phyloP scores from a whole-genome alignment of 2,888 invertebrate species.

The Gerris lacustris region DNA sequence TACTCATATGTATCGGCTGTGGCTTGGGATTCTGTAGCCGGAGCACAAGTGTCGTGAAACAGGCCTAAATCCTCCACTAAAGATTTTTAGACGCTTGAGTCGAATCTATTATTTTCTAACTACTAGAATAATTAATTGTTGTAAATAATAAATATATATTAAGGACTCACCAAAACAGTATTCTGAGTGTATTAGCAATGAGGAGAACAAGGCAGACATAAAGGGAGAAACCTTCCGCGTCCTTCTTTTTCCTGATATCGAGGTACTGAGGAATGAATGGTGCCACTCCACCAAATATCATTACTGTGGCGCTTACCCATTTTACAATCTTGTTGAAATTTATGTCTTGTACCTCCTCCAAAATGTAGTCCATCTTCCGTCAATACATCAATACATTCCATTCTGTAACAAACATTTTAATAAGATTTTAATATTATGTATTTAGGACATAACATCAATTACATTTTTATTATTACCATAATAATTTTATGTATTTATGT shows the following conservation, averaged over 20 bases:
- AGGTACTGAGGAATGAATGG: slow-evolving; percentile 94
- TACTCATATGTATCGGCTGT: too few relatives aligned
- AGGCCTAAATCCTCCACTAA: too few relatives aligned
- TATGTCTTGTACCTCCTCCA: slow-evolving; percentile 30
- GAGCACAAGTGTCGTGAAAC: too few relatives aligned
- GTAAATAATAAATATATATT: too few relatives aligned
- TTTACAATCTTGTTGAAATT: slow-evolving; percentile 60
- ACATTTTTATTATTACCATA: too few relatives aligned
- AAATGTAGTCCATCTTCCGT: slow-evolving; percentile 30
- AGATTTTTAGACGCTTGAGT: too few relatives aligned
- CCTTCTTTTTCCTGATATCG: slow-evolving; percentile 79
- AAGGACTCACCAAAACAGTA: slow-evolving; percentile 84
- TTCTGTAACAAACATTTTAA: slow-evolving; percentile 5
- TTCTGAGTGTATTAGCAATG: slow-evolving; percentile 90
- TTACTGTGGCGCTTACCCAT: slow-evolving; percentile 71
- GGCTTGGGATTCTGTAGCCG: too few relatives aligned
- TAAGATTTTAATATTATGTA: too few relatives aligned
- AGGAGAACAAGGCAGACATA: slow-evolving; percentile 91
- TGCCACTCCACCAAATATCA: slow-evolving; percentile 89
- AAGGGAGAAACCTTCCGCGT: slow-evolving; percentile 93
- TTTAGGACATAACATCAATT: too few relatives aligned
- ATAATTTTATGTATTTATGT: too few relatives aligned
- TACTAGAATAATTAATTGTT: too few relatives aligned
- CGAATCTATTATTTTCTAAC: too few relatives aligned
- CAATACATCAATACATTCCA: slow-evolving; percentile 14